These are phyloP conservation scores for Conops quadrifasciatus DNA, from an alignment of 2,888 invertebrate genomes.

Conservation along the genomic window DNA sequence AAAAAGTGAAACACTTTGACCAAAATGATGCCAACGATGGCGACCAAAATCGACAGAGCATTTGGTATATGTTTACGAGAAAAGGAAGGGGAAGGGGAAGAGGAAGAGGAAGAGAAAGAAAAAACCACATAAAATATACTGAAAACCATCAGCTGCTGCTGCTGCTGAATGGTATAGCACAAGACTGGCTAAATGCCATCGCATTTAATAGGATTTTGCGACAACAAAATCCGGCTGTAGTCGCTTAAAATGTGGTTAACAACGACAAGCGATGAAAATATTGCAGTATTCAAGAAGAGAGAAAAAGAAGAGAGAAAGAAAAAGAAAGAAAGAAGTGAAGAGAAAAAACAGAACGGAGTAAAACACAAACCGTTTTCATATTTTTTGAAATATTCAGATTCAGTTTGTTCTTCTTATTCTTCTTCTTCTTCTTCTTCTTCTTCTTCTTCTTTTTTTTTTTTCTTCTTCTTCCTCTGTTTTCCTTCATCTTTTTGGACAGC, in stretches of 20 bases:
- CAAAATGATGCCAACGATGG: constrained; percentile 18
- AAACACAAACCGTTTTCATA: background rate
- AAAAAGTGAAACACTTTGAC: constrained; percentile 7
- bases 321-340: background rate
- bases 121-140: background rate
- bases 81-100: background rate
- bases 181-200: constrained; percentile 24
- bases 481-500: constrained; percentile 3
- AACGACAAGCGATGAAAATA: background rate
- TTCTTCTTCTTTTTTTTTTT: too few species aligned
- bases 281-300: too few species aligned
- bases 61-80: too few species aligned
- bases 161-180: background rate
- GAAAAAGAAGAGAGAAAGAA: background rate
- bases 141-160: background rate
- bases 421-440: constrained; percentile 7
- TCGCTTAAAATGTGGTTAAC: background rate
- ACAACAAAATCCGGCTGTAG: constrained; percentile 8
- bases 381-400: background rate
- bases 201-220: constrained; percentile 3
- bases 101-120: background rate
- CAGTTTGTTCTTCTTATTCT: background rate
- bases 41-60: background rate
- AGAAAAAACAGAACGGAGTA: background rate
- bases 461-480: background rate